Conservation (phyloP, 2,888 invertebrate genomes). For the Syritta pipiens region DNA sequence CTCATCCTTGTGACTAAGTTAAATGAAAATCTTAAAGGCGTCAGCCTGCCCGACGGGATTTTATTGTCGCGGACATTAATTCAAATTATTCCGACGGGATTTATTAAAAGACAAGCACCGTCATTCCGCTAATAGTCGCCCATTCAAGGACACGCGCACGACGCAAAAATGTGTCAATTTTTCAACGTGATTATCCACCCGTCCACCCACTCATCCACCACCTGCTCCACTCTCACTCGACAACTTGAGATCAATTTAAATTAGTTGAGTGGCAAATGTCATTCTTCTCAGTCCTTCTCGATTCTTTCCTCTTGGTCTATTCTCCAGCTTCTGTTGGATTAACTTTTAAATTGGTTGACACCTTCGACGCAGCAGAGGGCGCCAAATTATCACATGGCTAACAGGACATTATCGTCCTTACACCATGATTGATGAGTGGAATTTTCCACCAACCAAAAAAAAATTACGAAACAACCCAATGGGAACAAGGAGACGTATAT, state of each 20-base stretch:
- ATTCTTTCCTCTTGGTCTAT: neutral
- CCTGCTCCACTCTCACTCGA: neutral
- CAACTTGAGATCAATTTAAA: constrained; percentile 50
- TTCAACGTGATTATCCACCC: constrained; percentile 28
- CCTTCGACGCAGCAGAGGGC: constrained; percentile 1
- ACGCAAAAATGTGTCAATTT: constrained; percentile 40
- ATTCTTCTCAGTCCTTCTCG: neutral
- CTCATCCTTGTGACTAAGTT: too few species aligned
- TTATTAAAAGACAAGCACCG: constrained; percentile 16
- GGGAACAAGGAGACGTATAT: constrained; percentile 39
- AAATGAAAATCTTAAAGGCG: too few species aligned
- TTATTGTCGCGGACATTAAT: constrained; percentile 9
- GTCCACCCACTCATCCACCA: constrained; percentile 31
- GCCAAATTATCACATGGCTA: constrained; percentile 60
- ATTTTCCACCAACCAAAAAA: constrained; percentile 20
- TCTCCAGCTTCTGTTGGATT: constrained; percentile 37
- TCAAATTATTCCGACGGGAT: constrained; percentile 11
- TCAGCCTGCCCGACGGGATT: neutral
- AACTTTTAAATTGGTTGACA: constrained; percentile 53
- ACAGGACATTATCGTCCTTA: constrained; percentile 47
- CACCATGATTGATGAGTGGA: constrained; percentile 57
- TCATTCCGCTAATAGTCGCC: constrained; percentile 4
- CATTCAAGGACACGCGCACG: constrained; percentile 9
- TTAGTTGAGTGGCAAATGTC: constrained; percentile 42
- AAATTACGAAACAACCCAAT: neutral